Evolutionary conservation across 23 tunicate genomes (phyloP), one percentile per base, ranked within the genome.

Genomic region (Ciona savignyi): DNA sequence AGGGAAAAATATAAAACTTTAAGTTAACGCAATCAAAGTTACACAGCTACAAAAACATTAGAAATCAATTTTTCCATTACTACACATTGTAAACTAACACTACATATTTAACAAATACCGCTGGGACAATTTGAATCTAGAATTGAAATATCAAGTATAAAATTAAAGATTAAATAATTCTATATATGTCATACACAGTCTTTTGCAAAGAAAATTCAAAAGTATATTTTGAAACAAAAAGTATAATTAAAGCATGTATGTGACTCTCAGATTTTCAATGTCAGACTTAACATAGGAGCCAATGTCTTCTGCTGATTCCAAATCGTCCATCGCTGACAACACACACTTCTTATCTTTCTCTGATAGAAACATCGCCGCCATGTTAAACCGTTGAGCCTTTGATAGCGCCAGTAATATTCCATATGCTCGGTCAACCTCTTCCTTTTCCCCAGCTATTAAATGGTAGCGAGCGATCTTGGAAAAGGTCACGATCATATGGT

Each of bases 331-430:
- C 21, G 79, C 72, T 0, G 64, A 48, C 19, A 63, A 1, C 4
- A 88, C 78, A 30, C 60, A 23, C 2, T 42, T 65, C 66, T 81
- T 77, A 2, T 88, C 96, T 21, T 34, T 2, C 29, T 77, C 42
- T 0, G 76, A 70, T 2, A 88, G 84, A 61, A 88, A 88, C 96
- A 88, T 88, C 25, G 87, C 83, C 11, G 87, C 87, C 83, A 88
- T 81, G 26, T 77, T 33, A 60, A 88, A 88, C 22, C 96, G 63
- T n/a, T 77, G 61, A 35, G 89, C 85, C 73, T 74, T 78, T 1
- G 85, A 60, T 28, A 89, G 66, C 24, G 78, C 30, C 20, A 19
- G 2, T 33, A 89, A 27, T 29, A 89, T 64, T 19, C 74, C 75
- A 34, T 67, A 89, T 2, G 89, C 89, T 22, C 81, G 85, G 25